A percentile compares a stretch with the other conserved stretches of the same genome.
Conservation (phyloP, 2,888 invertebrate genomes). For the Ectemnius continuus region DNA sequence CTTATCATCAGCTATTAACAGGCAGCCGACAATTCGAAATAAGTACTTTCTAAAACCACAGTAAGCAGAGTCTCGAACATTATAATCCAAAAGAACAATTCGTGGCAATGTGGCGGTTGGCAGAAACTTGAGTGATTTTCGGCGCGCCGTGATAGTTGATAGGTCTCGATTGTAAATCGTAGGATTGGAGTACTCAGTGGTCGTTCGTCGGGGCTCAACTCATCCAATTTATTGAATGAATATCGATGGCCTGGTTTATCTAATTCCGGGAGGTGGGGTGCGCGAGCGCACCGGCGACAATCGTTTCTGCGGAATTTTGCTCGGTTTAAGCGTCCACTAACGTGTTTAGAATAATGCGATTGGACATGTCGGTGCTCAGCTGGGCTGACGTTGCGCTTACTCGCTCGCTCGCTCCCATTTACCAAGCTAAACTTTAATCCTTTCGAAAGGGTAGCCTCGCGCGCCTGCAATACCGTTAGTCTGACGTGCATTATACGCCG, state of each 20-base stretch:
- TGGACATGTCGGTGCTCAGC: background rate
- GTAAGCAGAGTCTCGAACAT: no score
- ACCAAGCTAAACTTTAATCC: conserved; percentile 32
- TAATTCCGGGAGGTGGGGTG: background rate
- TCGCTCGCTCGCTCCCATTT: conserved; percentile 12
- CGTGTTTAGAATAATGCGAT: background rate
- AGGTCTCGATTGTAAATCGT: no score
- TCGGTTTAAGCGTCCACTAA: conserved; percentile 7
- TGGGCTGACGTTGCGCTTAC: no score
- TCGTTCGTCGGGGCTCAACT: background rate
- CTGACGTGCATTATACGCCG: background rate
- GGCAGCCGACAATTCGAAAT: no score
- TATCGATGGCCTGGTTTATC: background rate
- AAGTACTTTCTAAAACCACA: no score
- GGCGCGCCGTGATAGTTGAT: no score
- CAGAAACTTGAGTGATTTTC: no score
- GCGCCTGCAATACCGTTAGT: conserved; percentile 17
- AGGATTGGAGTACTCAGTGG: no score
- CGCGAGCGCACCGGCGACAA: background rate
- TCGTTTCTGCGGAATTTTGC: background rate
- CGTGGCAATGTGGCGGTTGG: no score
- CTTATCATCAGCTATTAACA: no score
- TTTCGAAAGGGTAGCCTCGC: conserved; percentile 16
- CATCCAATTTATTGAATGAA: background rate
- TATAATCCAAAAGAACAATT: no score